Conservation (phyloP, 2,888 invertebrate genomes). For the Sylvicola cinctus region DNA sequence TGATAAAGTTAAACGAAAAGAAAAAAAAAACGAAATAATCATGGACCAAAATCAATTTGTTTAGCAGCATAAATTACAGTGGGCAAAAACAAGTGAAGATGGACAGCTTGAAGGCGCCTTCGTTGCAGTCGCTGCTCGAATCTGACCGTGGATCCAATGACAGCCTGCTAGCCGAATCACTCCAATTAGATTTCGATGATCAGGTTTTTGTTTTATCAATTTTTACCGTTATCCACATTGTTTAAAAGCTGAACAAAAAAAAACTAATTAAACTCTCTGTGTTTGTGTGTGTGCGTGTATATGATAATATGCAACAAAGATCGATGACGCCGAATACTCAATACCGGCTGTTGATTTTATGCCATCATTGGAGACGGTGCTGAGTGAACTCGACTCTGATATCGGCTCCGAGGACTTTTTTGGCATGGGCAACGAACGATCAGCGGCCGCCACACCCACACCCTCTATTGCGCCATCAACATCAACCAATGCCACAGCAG, state of each 20-base stretch:
- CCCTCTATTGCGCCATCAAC: slow-evolving; percentile 18
- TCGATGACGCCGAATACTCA: slow-evolving; percentile 64
- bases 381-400: slow-evolving; percentile 52
- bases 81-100: too few species aligned
- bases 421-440: slow-evolving; percentile 12
- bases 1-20: too few species aligned
- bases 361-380: slow-evolving; percentile 61
- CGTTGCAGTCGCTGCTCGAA: slow-evolving; percentile 32
- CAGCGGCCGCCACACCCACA: slow-evolving; percentile 23
- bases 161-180: slow-evolving; percentile 32
- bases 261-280: too few species aligned
- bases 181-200: slow-evolving; percentile 49
- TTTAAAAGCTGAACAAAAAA: too few species aligned
- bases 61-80: too few species aligned
- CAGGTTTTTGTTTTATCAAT: slow-evolving; percentile 19
- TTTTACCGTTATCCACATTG: too few species aligned
- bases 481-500: too few species aligned
- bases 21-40: too few species aligned
- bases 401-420: slow-evolving; percentile 29
- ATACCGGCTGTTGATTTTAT: slow-evolving; percentile 54
- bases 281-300: too few species aligned
- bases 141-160: slow-evolving; percentile 44
- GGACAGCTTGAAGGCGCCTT: slow-evolving; percentile 23
- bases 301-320: too few species aligned
- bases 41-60: too few species aligned